A percentile compares a stretch with the other conserved stretches of the same genome.
phyloP scores from a whole-genome alignment of 1,140 invertebrate species.

The Caenorhabditis briggsae region DNA sequence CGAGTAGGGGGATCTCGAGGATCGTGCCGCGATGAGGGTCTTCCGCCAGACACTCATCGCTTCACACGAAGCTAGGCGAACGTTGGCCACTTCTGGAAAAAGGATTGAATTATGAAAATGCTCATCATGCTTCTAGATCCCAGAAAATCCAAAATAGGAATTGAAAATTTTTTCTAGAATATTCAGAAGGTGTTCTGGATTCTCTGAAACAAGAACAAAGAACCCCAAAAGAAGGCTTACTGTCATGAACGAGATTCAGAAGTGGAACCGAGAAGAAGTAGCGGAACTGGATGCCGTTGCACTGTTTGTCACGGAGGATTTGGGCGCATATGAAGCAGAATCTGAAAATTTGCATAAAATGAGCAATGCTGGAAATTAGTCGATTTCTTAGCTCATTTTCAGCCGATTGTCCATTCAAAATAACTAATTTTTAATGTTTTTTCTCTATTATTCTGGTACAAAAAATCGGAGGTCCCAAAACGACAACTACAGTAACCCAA shows the following conservation, averaged over 20 bases:
- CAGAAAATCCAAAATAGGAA: too few species aligned
- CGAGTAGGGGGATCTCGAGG: neutral
- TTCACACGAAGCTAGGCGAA: conserved; percentile 58
- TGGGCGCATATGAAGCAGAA: conserved; percentile 47
- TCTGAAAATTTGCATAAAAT: conserved; percentile 18
- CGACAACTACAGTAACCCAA: too few species aligned
- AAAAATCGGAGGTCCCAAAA: too few species aligned
- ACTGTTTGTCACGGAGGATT: conserved; percentile 25
- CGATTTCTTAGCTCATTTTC: too few species aligned
- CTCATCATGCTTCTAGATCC: too few species aligned
- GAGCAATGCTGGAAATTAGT: too few species aligned
- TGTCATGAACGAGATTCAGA: conserved; percentile 11
- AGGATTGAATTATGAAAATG: neutral
- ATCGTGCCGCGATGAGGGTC: neutral
- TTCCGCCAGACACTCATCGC: conserved; percentile 44
- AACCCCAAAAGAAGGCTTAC: neutral
- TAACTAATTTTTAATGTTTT: too few species aligned
- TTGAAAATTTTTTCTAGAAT: too few species aligned
- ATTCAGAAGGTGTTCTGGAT: too few species aligned
- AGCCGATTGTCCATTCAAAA: too few species aligned
- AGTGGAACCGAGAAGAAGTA: conserved; percentile 35
- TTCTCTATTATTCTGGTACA: too few species aligned
- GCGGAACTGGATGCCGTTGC: conserved; percentile 41
- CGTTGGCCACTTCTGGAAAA: conserved; percentile 63
- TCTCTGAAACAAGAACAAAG: too few species aligned